Percentiles rank a stretch among this genome's conserved stretches.
Evolutionary conservation across 2,113 vertebrate genomes (phyloP).

Genomic region (Oreochromis spilurus): DNA sequence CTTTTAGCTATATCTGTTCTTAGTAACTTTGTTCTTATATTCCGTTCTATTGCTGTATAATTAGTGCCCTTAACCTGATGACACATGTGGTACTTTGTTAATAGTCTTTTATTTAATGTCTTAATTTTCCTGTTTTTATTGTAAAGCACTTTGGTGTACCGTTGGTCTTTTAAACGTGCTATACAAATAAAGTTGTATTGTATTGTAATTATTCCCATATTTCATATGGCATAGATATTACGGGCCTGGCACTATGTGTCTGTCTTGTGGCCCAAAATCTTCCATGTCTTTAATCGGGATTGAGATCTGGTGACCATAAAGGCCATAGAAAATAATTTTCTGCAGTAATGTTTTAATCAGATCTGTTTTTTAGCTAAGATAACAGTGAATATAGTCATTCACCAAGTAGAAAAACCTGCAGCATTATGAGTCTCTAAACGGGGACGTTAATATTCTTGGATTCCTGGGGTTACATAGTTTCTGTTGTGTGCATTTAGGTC

Average conservation of each 20-base stretch:
- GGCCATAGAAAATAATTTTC: neutral
- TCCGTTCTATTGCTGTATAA: no score
- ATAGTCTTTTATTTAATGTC: no score
- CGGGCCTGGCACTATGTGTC: neutral
- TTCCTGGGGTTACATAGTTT: neutral
- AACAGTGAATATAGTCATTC: slow-evolving; percentile 33
- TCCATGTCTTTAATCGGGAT: accelerated
- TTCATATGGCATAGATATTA: neutral
- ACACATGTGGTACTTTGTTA: no score
- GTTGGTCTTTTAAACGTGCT: no score
- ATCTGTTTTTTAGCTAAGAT: slow-evolving; percentile 28
- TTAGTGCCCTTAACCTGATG: no score
- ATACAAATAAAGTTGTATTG: no score
- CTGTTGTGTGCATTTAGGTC: neutral
- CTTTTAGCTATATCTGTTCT: no score
- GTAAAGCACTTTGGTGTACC: no score
- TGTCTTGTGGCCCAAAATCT: neutral
- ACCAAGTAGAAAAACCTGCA: neutral
- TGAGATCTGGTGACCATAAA: neutral
- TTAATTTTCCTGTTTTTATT: no score
- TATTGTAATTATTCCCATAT: neutral
- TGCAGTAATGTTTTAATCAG: slow-evolving; percentile 6
- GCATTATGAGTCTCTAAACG: neutral
- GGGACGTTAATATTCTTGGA: neutral
- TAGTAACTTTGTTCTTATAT: no score